A percentile compares a stretch with the other conserved stretches of the same genome.
Evolutionary conservation across 2,113 vertebrate species (phyloP).

Genomic region (Colinus virginianus): DNA sequence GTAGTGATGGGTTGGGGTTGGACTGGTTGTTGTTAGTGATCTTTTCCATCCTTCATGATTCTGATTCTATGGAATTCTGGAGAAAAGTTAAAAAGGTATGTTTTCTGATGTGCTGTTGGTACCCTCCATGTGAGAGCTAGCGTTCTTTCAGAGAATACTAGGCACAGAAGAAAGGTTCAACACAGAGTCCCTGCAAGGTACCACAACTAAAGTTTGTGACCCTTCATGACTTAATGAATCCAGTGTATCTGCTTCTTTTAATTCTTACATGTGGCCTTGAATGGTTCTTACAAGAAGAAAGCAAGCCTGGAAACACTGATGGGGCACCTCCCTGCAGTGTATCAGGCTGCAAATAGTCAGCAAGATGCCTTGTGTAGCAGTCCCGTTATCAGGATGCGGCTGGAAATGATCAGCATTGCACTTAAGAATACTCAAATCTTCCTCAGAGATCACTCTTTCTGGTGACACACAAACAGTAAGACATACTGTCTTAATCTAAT

Average conservation of each 20-base stretch:
- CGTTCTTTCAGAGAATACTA: not conserved
- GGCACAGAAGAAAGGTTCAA: not conserved
- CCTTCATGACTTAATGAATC: not conserved
- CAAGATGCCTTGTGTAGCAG: not conserved
- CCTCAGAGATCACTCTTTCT: not conserved
- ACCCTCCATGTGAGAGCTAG: not conserved
- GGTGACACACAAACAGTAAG: not conserved
- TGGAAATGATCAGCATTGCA: not conserved
- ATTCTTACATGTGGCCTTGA: not conserved
- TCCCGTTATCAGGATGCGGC: not conserved
- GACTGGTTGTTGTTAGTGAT: no score
- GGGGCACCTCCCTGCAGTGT: not conserved
- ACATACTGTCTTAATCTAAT: not conserved
- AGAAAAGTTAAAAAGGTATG: accelerated
- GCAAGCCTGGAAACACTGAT: not conserved
- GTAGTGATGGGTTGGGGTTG: no score
- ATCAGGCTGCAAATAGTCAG: not conserved
- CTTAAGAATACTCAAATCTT: not conserved
- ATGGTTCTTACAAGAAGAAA: not conserved
- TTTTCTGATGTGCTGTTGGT: not conserved
- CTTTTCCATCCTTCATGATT: no score
- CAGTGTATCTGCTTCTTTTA: not conserved
- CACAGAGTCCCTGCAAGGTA: not conserved
- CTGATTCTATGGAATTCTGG: not conserved
- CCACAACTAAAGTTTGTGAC: not conserved